Evolutionary conservation across 2,888 invertebrate genomes (phyloP).

Genomic region (Drosophila kanekoi): DNA sequence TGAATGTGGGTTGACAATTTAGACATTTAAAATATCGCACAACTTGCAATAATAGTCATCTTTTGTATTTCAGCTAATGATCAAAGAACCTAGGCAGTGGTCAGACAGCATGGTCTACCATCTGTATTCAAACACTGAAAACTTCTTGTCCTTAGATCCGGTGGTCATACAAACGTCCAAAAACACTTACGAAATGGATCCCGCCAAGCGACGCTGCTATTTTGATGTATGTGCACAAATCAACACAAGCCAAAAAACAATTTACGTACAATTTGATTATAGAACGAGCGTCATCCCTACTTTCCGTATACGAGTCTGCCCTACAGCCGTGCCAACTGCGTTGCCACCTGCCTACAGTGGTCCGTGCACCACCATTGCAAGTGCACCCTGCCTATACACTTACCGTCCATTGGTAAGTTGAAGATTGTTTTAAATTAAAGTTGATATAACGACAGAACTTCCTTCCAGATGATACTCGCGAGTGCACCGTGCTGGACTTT

Average conservation of each 20-base stretch:
- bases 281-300: conserved; percentile 65
- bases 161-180: conserved; percentile 58
- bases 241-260: accelerated
- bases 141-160: conserved; percentile 74
- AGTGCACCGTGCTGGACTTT: conserved; percentile 75
- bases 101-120: conserved; percentile 51
- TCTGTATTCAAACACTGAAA: conserved; percentile 70
- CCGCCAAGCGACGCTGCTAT: conserved; percentile 69
- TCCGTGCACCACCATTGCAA: conserved; percentile 71
- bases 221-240: conserved; percentile 63
- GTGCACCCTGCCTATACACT: conserved; percentile 75
- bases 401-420: conserved; percentile 61
- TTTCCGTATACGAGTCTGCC: conserved; percentile 42
- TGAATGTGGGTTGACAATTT: conserved; percentile 52
- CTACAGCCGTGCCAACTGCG: conserved; percentile 79
- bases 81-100: conserved; percentile 76
- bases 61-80: conserved; percentile 61
- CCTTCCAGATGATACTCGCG: conserved; percentile 42
- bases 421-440: too few species aligned
- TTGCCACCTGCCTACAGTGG: conserved; percentile 73
- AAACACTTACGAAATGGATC: conserved; percentile 58
- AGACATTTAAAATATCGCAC: background rate
- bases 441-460: too few species aligned
- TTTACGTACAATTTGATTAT: background rate
- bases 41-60: background rate